These are phyloP conservation scores for Prolemur simus DNA, from an alignment of 2,113 vertebrate species.

Conservation along the genomic window DNA sequence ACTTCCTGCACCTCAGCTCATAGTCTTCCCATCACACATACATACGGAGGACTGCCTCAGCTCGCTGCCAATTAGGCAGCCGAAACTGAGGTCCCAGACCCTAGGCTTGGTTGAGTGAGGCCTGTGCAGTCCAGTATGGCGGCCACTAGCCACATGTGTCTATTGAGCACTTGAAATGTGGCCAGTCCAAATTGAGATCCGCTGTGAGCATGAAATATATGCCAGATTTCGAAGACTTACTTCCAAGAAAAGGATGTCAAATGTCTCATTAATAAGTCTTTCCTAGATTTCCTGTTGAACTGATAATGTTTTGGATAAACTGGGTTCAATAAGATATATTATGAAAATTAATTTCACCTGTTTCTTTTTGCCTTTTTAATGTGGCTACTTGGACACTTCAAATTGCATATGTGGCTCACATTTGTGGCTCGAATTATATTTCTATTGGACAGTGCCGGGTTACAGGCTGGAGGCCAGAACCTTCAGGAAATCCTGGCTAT, in stretches of 20 bases:
- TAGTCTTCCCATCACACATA: not conserved
- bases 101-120: not conserved
- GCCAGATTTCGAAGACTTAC: not conserved
- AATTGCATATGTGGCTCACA: not conserved
- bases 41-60: fast-evolving
- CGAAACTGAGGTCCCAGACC: not conserved
- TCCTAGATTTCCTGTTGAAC: not conserved
- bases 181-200: not conserved
- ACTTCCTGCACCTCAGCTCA: not conserved
- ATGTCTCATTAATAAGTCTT: not conserved
- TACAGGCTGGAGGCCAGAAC: slow-evolving; percentile 69
- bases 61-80: not conserved
- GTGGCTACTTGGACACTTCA: not conserved
- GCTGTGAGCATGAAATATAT: not conserved
- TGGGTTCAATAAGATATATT: not conserved
- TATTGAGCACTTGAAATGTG: not conserved
- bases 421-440: slow-evolving; percentile 46
- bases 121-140: not conserved
- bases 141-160: not conserved
- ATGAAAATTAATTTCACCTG: slow-evolving; percentile 46
- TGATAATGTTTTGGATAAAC: slow-evolving; percentile 5
- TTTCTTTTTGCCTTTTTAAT: slow-evolving; percentile 34
- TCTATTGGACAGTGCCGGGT: slow-evolving; percentile 54
- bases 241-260: not conserved
- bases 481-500: slow-evolving; percentile 72